Evolutionary conservation across 2,797 vertebrate species (phyloP).

Genomic region (Carapus acus): DNA sequence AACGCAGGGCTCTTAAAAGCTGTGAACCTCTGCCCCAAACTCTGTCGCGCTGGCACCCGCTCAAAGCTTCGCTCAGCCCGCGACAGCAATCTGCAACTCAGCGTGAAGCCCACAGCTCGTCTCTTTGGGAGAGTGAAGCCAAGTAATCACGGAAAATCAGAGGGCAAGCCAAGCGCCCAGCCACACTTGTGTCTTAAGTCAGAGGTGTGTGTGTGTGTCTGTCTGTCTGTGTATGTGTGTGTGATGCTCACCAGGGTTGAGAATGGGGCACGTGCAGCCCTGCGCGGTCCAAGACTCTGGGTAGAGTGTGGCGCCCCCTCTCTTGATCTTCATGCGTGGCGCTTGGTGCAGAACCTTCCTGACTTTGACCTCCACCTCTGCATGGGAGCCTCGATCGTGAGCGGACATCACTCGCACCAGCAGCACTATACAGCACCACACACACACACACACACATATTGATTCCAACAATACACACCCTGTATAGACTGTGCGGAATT

Average conservation of each 20-base stretch:
- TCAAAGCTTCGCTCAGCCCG: conserved; percentile 27
- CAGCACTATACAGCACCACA: conserved; percentile 70
- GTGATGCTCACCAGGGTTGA: conserved; percentile 82
- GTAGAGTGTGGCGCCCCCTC: conserved; percentile 76
- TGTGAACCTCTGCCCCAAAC: conserved; percentile 45
- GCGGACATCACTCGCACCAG: conserved; percentile 85
- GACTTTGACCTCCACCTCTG: conserved; percentile 88
- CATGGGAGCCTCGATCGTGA: conserved; percentile 88
- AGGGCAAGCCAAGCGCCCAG: no score
- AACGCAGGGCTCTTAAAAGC: conserved; percentile 32
- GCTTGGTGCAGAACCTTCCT: conserved; percentile 82
- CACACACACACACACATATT: no score
- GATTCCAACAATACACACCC: neutral
- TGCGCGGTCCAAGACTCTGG: conserved; percentile 88
- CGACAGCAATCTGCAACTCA: conserved; percentile 34
- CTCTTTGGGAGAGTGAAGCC: conserved; percentile 17
- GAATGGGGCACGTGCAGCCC: conserved; percentile 89
- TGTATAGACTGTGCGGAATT: no score
- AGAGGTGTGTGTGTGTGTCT: no score
- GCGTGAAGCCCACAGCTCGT: conserved; percentile 34
- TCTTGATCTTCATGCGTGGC: conserved; percentile 77
- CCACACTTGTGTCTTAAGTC: no score
- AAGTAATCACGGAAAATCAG: conserved; percentile 26
- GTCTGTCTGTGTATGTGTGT: no score
- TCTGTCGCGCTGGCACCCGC: conserved; percentile 38